Evolutionary conservation across 2,797 vertebrate species (phyloP).

Genomic region (Enteromius afrohamiltoni): DNA sequence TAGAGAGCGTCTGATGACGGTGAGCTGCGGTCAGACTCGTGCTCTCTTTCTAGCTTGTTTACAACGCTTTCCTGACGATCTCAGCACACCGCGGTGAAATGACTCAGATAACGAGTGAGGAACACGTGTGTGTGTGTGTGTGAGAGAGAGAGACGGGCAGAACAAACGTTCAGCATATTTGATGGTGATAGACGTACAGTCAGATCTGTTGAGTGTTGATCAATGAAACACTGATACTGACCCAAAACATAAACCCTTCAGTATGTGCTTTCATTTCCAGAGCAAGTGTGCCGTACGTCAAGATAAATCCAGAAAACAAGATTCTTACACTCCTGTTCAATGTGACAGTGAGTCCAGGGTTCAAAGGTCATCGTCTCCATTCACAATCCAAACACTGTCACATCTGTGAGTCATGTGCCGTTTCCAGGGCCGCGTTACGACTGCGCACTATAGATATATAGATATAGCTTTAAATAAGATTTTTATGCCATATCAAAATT

Average conservation of each 20-base stretch:
- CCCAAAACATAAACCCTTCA: background rate
- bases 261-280: too few relatives aligned
- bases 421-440: too few relatives aligned
- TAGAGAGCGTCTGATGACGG: background rate
- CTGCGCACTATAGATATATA: too few relatives aligned
- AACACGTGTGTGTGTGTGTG: background rate
- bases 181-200: background rate
- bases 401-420: background rate
- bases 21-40: background rate
- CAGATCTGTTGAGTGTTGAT: background rate
- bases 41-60: background rate
- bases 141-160: background rate
- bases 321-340: too few relatives aligned
- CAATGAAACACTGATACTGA: background rate
- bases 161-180: background rate
- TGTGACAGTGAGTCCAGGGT: background rate
- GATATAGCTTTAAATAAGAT: too few relatives aligned
- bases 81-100: background rate
- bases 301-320: too few relatives aligned
- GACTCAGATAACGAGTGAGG: background rate
- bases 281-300: too few relatives aligned
- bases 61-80: background rate
- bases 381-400: background rate
- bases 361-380: constrained; percentile 4
- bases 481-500: too few relatives aligned